Percentiles rank a stretch among this genome's conserved stretches.
Conservation (phyloP, 2,888 invertebrate species). For the Dendrolimus pini region DNA sequence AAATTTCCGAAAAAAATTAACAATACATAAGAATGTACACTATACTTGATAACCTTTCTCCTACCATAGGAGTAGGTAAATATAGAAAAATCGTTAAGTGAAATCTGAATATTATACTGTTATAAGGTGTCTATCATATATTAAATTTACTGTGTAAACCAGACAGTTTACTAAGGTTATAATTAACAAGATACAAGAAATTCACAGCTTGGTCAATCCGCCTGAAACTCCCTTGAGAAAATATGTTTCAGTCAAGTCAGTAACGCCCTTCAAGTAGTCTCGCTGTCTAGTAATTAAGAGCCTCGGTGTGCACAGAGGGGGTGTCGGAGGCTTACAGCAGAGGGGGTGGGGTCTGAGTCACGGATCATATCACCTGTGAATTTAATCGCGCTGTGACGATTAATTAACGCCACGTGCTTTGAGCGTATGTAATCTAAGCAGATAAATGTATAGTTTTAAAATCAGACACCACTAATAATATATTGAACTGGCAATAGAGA, state of each 20-base stretch:
- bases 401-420: constrained; percentile 62
- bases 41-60: too few species aligned
- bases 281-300: constrained; percentile 54
- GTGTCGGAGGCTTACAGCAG: constrained; percentile 16
- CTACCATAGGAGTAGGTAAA: too few species aligned
- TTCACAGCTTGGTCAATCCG: constrained; percentile 11
- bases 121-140: too few species aligned
- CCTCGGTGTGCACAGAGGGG: constrained; percentile 17
- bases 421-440: background rate
- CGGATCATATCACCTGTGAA: constrained; percentile 70
- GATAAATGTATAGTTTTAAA: too few species aligned
- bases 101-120: too few species aligned
- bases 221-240: constrained; percentile 18
- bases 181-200: constrained; percentile 1
- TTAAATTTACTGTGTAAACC: background rate
- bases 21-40: too few species aligned
- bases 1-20: too few species aligned
- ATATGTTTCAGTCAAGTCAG: constrained; percentile 30
- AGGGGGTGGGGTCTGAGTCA: constrained; percentile 21
- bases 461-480: too few species aligned
- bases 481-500: too few species aligned
- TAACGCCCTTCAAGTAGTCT: constrained; percentile 47
- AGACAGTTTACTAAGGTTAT: background rate
- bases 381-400: constrained; percentile 67
- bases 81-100: too few species aligned